Base-by-base conservation (phyloP, 2,113 vertebrate genomes). In the Prochilodus magdalenae region DNA sequence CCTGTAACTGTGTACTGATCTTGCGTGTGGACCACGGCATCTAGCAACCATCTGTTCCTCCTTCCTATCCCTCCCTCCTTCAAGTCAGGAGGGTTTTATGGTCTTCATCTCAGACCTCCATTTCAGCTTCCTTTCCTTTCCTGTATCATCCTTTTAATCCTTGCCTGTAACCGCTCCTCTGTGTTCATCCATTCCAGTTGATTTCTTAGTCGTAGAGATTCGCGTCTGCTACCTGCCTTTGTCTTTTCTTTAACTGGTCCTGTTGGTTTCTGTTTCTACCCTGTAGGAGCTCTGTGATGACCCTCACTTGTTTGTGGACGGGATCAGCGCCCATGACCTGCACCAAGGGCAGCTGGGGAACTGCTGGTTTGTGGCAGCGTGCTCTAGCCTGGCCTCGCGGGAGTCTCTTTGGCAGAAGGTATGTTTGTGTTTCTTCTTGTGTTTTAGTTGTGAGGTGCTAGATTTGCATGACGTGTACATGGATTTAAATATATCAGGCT, bases 291-390 rank as follows among this genome's bases (percentile, higher is more conserved):
- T 94, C 62, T 86, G 90, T 78, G 83, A 81, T 5, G 79, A 93
- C 73, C 93, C 93, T 10, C 91, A 85, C 22, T 89, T 94, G 55
- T 93, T 94, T 62, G 92, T 94, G 75, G 80, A 93, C 1, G 93
- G 93, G 27, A 89, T 93, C 80, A 94, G 93, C 0, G 92, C 92
- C 57, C 93, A 93, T 26, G 93, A 94, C 89, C 84, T 94, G 83
- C 88, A 92, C 87, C 93, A 94, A 13, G 92, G 92, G 26, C 91
- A 91, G 82, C 87, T 94, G 88, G 92, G 93, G 73, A 94, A 93
- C 88, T 93, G 93, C 89, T 94, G 93, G 93, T 94, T 93, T 0
- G 90, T 93, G 0, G 93, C 93, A 0, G 92, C 93, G 3, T 94
- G 93, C 86, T 92, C 93, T 83, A 92, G 90, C 29, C 84, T 94